phyloP scores from a whole-genome alignment of 2,797 vertebrate genomes.

The Phylloscopus collybita region DNA sequence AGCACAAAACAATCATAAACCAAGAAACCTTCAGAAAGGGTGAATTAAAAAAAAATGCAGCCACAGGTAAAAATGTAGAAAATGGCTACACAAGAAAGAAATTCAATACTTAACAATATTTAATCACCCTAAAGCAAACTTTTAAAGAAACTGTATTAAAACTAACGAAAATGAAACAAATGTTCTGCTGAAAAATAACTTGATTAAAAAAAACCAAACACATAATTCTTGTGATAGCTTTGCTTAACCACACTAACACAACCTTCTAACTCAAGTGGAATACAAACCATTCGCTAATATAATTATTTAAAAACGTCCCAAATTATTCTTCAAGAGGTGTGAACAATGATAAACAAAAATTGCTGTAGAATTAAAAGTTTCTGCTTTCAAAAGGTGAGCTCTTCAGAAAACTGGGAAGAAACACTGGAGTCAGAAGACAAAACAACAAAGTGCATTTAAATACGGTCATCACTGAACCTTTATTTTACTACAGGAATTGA shows the following conservation, averaged over 20 bases:
- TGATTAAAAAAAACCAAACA: background rate
- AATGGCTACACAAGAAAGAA: background rate
- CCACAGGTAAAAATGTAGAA: background rate
- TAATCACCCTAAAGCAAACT: background rate
- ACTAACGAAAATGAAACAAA: background rate
- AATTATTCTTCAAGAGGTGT: background rate
- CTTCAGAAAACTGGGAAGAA: background rate
- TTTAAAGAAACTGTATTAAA: background rate
- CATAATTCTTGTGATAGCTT: background rate
- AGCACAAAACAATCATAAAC: background rate
- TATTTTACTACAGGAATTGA: background rate
- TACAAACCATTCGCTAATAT: background rate
- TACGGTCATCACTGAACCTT: background rate
- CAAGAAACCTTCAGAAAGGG: background rate
- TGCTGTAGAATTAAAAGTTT: background rate
- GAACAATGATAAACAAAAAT: background rate
- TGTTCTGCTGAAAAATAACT: background rate
- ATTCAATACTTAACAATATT: background rate
- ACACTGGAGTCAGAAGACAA: background rate
- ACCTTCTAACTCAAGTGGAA: background rate
- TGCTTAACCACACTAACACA: background rate
- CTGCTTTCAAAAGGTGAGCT: background rate
- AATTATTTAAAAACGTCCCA: background rate
- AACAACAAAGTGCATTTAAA: background rate
- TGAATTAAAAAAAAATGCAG: background rate